Percentiles rank a stretch among this genome's conserved stretches.
These are phyloP conservation scores for Aporophyla nigra DNA, from an alignment of 2,888 invertebrate species.

Conservation along the genomic window DNA sequence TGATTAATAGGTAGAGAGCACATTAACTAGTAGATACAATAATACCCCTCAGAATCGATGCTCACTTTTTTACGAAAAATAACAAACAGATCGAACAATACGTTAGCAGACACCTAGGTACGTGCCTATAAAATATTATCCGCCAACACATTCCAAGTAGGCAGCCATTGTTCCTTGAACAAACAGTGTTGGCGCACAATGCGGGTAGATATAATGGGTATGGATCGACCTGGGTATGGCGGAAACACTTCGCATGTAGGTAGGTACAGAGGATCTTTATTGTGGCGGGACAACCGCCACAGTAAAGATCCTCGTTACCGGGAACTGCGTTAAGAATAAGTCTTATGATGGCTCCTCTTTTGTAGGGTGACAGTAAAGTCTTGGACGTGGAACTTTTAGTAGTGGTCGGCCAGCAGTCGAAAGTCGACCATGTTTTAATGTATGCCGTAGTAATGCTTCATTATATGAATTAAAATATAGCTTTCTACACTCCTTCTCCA, in stretches of 20 bases:
- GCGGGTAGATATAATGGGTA: constrained; percentile 7
- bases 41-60: background rate
- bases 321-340: constrained; percentile 11
- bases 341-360: background rate
- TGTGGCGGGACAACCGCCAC: constrained; percentile 2
- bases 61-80: constrained; percentile 8
- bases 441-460: too few species aligned
- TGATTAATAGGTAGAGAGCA: too few species aligned
- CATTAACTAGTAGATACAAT: background rate
- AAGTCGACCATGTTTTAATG: too few species aligned
- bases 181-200: constrained; percentile 45
- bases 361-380: background rate
- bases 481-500: too few species aligned
- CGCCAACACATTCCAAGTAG: constrained; percentile 35
- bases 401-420: too few species aligned
- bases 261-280: constrained; percentile 18
- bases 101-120: background rate
- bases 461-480: too few species aligned
- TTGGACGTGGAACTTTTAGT: too few species aligned
- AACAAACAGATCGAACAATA: constrained; percentile 18
- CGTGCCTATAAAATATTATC: constrained; percentile 48
- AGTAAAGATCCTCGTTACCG: too few species aligned
- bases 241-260: constrained; percentile 13
- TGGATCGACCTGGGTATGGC: constrained; percentile 10
- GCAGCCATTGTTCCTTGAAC: constrained; percentile 46